Conservation (phyloP, 2,888 invertebrate genomes). For the Lottia scabra region DNA sequence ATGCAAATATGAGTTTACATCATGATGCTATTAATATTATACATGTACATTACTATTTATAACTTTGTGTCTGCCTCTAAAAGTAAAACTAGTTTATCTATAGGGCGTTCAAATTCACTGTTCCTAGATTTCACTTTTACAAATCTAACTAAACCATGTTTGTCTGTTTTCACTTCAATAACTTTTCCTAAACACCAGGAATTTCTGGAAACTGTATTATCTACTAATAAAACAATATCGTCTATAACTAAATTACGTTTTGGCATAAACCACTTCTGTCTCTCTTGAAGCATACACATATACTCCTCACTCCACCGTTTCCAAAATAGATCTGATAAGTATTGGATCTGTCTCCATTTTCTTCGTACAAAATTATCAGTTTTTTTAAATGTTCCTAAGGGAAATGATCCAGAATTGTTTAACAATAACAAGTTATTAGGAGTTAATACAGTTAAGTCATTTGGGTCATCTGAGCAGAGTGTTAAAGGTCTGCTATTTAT, state of each 20-base stretch:
- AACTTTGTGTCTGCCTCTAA: too few species aligned
- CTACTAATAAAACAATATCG: conserved; percentile 13
- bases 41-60: too few species aligned
- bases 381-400: too few species aligned
- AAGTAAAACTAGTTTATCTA: conserved; percentile 7
- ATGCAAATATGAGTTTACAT: too few species aligned
- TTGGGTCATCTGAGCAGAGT: too few species aligned
- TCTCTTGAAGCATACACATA: conserved; percentile 18
- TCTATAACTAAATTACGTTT: conserved; percentile 1
- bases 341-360: conserved; percentile 37
- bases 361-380: too few species aligned
- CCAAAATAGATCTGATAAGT: conserved; percentile 33
- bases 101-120: conserved; percentile 6
- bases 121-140: conserved; percentile 10
- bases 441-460: too few species aligned
- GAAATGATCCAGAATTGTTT: too few species aligned
- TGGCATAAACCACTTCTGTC: conserved; percentile 22
- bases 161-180: neutral
- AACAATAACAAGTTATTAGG: too few species aligned
- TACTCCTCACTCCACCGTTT: conserved; percentile 24
- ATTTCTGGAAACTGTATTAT: conserved; percentile 7
- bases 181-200: conserved; percentile 15
- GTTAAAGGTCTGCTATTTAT: too few species aligned
- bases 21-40: too few species aligned
- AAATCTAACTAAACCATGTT: conserved; percentile 6